phyloP scores from a whole-genome alignment of 2,113 vertebrate species.

The Hippocampus comes region DNA sequence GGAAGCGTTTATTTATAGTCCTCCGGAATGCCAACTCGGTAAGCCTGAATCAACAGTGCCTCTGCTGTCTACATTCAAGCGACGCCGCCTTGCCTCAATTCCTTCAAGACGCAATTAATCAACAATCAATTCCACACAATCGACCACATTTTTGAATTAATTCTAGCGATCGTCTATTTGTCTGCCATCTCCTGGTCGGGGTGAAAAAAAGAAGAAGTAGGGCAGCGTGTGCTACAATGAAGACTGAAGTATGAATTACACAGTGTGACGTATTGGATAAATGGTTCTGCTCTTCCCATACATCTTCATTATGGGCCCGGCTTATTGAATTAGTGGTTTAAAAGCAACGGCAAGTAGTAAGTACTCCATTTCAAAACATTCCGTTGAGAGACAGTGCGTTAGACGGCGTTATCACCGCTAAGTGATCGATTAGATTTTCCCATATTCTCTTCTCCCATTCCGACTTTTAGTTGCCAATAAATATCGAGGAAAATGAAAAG shows the following conservation, averaged over 20 bases:
- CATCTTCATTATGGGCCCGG: constrained; percentile 66
- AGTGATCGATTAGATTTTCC: constrained; percentile 44
- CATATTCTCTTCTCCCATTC: constrained; percentile 18
- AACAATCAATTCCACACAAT: not conserved
- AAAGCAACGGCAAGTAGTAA: constrained; percentile 60
- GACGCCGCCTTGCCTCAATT: not conserved
- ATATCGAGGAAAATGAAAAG: not conserved
- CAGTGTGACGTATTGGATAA: constrained; percentile 62
- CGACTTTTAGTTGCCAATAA: constrained; percentile 12
- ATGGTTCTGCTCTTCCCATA: constrained; percentile 60
- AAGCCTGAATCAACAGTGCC: not conserved
- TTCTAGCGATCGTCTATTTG: not conserved
- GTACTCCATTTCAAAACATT: constrained; percentile 56
- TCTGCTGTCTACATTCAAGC: not conserved
- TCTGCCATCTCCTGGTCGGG: constrained; percentile 51
- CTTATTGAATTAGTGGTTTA: constrained; percentile 64
- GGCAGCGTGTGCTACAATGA: constrained; percentile 45
- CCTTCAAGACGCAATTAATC: not conserved
- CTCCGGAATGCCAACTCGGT: not conserved
- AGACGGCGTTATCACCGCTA: constrained; percentile 42
- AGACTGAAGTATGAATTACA: constrained; percentile 70
- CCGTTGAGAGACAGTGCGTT: constrained; percentile 51
- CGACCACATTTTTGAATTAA: not conserved
- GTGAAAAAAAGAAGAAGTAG: too few relatives aligned
- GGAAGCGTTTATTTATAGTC: not conserved